Conservation (phyloP, 2,113 vertebrate genomes). For the Pantherophis guttatus region DNA sequence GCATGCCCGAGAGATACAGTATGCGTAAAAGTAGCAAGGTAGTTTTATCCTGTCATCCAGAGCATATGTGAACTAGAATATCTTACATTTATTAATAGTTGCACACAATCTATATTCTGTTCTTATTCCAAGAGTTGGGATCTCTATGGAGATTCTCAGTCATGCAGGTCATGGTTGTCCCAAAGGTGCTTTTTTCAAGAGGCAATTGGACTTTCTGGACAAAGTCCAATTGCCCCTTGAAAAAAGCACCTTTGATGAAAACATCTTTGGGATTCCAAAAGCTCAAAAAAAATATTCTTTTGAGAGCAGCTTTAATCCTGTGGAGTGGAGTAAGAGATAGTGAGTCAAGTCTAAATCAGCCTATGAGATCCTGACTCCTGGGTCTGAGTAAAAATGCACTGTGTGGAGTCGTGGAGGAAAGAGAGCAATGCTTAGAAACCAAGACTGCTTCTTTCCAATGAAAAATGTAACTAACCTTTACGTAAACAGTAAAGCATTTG, state of each 20-base stretch:
- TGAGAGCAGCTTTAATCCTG: neutral
- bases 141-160: neutral
- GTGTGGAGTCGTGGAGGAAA: neutral
- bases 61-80: neutral
- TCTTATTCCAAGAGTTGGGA: neutral
- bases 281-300: neutral
- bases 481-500: neutral
- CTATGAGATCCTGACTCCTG: neutral
- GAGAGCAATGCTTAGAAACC: neutral
- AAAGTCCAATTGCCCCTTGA: neutral
- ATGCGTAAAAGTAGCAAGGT: neutral
- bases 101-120: neutral
- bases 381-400: neutral
- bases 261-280: neutral
- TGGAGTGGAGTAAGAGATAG: neutral
- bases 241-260: neutral
- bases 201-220: neutral
- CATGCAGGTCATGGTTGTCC: neutral
- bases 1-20: neutral
- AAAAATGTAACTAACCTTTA: neutral
- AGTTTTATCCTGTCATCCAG: neutral
- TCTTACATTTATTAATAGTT: neutral
- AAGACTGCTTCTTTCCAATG: neutral
- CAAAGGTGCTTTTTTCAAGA: neutral
- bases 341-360: neutral